phyloP scores from a whole-genome alignment of 2,797 vertebrate species.

The Natrix natrix region DNA sequence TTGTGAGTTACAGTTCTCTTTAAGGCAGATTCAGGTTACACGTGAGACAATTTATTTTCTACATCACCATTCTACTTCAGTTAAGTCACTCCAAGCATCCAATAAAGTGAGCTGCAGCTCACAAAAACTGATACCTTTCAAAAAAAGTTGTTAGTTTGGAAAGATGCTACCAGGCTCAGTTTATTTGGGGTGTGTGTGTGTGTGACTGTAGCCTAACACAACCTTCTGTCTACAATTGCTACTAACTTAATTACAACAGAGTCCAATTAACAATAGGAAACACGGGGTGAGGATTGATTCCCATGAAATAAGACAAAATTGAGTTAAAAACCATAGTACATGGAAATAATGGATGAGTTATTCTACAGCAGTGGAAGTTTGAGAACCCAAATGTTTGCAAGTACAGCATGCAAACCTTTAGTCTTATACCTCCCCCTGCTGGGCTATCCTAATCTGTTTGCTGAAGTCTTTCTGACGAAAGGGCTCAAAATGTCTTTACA shows the following conservation, averaged over 20 bases:
- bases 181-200: neutral
- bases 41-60: neutral
- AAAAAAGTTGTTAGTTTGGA: neutral
- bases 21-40: neutral
- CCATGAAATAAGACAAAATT: neutral
- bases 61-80: neutral
- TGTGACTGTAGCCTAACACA: neutral
- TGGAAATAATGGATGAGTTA: neutral
- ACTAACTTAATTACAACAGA: neutral
- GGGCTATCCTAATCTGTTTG: neutral
- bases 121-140: neutral
- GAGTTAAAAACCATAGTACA: neutral
- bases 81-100: neutral
- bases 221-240: neutral
- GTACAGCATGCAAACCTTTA: neutral
- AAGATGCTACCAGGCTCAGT: neutral
- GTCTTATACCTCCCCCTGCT: neutral
- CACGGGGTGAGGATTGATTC: neutral
- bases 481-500: neutral
- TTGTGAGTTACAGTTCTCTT: neutral
- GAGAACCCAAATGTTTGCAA: neutral
- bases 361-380: neutral
- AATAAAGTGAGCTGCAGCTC: neutral
- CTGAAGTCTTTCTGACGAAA: neutral
- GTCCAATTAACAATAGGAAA: neutral